phyloP scores from a whole-genome alignment of 2,113 vertebrate genomes.

The Pithys albifrons region DNA sequence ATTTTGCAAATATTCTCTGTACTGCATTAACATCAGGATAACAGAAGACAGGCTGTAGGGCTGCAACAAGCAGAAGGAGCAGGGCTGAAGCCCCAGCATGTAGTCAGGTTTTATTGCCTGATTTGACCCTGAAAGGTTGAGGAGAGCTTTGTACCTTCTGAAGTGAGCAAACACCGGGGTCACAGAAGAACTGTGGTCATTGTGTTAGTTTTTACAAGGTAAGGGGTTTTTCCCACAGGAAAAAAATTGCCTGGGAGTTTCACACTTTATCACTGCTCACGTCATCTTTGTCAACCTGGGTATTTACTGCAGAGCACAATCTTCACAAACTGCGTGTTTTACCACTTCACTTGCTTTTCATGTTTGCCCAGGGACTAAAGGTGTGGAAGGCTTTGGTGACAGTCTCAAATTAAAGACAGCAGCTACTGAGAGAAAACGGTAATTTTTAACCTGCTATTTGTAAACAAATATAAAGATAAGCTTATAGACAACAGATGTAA shows the following conservation, averaged over 20 bases:
- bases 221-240: slow-evolving; percentile 62
- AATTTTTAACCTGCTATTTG: not conserved
- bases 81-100: not conserved
- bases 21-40: not conserved
- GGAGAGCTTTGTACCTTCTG: slow-evolving; percentile 52
- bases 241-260: slow-evolving; percentile 17
- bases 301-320: not conserved
- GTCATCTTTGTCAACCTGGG: not conserved
- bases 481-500: not conserved
- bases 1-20: not conserved
- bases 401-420: not conserved
- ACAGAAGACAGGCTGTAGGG: not conserved
- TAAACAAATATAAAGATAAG: not conserved
- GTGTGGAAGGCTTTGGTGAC: not conserved
- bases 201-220: slow-evolving; percentile 43
- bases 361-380: not conserved
- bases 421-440: not conserved
- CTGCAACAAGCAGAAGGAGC: not conserved
- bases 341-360: not conserved
- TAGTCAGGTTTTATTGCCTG: not conserved
- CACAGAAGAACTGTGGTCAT: slow-evolving; percentile 11
- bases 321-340: not conserved
- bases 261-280: not conserved
- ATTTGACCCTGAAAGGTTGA: slow-evolving; percentile 40
- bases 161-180: slow-evolving; percentile 44